Evolutionary conservation across 2,888 invertebrate species (phyloP).

Genomic region (Disparrhopalites patrizii): DNA sequence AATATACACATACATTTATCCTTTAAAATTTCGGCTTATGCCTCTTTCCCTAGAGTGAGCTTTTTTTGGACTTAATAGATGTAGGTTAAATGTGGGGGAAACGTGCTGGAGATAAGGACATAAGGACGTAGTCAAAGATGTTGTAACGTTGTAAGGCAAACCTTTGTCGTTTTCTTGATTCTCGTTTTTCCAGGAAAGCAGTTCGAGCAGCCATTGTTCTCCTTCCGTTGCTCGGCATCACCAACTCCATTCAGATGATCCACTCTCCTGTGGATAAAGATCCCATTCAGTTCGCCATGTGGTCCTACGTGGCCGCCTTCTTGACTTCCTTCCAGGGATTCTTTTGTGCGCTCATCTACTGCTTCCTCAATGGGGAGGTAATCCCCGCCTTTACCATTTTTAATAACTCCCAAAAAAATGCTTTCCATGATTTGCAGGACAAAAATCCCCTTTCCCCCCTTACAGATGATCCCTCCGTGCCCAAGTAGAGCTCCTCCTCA

Average conservation of each 20-base stretch:
- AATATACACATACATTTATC: too few species aligned
- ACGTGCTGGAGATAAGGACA: background rate
- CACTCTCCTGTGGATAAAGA: slow-evolving; percentile 49
- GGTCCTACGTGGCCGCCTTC: slow-evolving; percentile 50
- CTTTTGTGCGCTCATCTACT: slow-evolving; percentile 51
- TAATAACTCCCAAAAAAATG: too few species aligned
- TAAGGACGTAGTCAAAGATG: background rate
- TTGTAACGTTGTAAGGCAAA: slow-evolving; percentile 1
- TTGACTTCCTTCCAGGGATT: slow-evolving; percentile 51
- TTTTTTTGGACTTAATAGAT: too few species aligned
- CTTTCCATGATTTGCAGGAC: too few species aligned
- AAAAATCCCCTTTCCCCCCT: too few species aligned
- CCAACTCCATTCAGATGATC: slow-evolving; percentile 50
- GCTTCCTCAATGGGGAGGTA: slow-evolving; percentile 52
- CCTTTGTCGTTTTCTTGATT: slow-evolving; percentile 2
- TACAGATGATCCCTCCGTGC: too few species aligned
- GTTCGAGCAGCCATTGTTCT: slow-evolving; percentile 51
- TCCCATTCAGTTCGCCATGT: slow-evolving; percentile 50
- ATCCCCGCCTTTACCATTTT: too few species aligned
- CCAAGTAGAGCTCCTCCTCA: too few species aligned
- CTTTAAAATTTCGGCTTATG: too few species aligned
- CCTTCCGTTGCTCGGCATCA: slow-evolving; percentile 50
- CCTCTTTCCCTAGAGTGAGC: too few species aligned
- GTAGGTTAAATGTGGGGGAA: background rate
- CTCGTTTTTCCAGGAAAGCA: slow-evolving; percentile 49